Conservation (phyloP, 2,797 vertebrate genomes). For the Scleropages formosus region DNA sequence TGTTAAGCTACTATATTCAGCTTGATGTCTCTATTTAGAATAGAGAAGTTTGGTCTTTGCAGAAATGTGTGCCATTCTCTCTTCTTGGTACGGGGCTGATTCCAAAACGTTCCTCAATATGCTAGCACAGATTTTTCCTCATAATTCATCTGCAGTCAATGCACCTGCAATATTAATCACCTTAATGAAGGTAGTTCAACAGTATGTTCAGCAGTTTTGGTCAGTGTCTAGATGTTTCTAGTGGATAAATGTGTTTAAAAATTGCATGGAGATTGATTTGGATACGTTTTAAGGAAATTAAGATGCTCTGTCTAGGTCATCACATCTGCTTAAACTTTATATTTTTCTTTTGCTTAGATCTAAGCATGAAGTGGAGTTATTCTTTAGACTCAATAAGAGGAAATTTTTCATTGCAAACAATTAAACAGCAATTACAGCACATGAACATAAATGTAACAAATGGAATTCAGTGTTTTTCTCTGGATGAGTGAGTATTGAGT, state of each 20-base stretch:
- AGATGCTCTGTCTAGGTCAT: neutral
- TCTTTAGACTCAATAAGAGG: slow-evolving; percentile 25
- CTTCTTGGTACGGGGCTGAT: neutral
- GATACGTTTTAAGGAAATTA: neutral
- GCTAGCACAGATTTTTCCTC: neutral
- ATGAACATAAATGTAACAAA: slow-evolving; percentile 43
- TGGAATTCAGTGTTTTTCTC: slow-evolving; percentile 43
- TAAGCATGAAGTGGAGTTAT: slow-evolving; percentile 30
- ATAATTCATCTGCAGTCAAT: too few species aligned
- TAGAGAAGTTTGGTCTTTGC: neutral
- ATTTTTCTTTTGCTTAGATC: slow-evolving; percentile 6
- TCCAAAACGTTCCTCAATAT: neutral
- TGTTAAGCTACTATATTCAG: slow-evolving; percentile 9
- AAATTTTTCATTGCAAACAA: slow-evolving; percentile 32
- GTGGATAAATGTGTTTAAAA: neutral
- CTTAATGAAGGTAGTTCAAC: too few species aligned
- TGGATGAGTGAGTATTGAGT: slow-evolving; percentile 41
- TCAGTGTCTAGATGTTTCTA: neutral
- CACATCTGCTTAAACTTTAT: neutral
- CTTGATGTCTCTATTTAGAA: neutral
- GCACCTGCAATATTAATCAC: too few species aligned
- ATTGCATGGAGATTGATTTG: neutral
- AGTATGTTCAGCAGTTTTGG: too few species aligned
- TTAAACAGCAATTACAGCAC: slow-evolving; percentile 36
- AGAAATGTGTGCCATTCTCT: neutral